Evolutionary conservation across 2,888 invertebrate genomes (phyloP).

Genomic region (Plebejus anna): DNA sequence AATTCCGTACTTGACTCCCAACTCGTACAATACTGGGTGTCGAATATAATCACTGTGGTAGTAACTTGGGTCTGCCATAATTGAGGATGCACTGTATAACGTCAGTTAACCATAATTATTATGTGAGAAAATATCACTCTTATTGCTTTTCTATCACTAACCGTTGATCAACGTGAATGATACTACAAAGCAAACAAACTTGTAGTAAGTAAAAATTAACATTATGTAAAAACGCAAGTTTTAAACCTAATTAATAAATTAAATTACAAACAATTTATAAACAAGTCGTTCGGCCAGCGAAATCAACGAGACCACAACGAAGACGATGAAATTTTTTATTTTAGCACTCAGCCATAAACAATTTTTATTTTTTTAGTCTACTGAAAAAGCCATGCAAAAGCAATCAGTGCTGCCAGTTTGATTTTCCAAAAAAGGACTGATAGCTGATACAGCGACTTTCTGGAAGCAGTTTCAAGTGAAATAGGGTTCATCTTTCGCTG

Average conservation of each 20-base stretch:
- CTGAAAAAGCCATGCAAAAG: neutral
- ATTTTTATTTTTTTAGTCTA: slow-evolving; percentile 7
- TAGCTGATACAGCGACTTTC: too few species aligned
- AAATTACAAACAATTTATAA: slow-evolving; percentile 65
- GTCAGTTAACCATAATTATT: slow-evolving; percentile 80
- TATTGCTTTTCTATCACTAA: slow-evolving; percentile 72
- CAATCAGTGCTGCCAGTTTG: too few species aligned
- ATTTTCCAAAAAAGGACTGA: too few species aligned
- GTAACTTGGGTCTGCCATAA: slow-evolving; percentile 81
- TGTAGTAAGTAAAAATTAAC: slow-evolving; percentile 52
- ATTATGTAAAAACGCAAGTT: slow-evolving; percentile 57
- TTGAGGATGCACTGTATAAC: slow-evolving; percentile 79
- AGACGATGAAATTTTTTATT: slow-evolving; percentile 45
- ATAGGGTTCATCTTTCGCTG: too few species aligned
- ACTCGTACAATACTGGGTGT: slow-evolving; percentile 93
- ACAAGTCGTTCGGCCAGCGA: slow-evolving; percentile 64
- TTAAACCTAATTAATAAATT: slow-evolving; percentile 55
- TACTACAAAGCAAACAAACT: slow-evolving; percentile 47
- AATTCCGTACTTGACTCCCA: slow-evolving; percentile 95
- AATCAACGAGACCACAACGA: slow-evolving; percentile 70
- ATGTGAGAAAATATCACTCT: slow-evolving; percentile 77
- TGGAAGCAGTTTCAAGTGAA: too few species aligned
- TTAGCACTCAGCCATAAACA: slow-evolving; percentile 34
- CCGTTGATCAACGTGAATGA: slow-evolving; percentile 50
- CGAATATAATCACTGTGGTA: slow-evolving; percentile 92